phyloP scores from a whole-genome alignment of 2,113 vertebrate species.

The Megaceryle torquata region DNA sequence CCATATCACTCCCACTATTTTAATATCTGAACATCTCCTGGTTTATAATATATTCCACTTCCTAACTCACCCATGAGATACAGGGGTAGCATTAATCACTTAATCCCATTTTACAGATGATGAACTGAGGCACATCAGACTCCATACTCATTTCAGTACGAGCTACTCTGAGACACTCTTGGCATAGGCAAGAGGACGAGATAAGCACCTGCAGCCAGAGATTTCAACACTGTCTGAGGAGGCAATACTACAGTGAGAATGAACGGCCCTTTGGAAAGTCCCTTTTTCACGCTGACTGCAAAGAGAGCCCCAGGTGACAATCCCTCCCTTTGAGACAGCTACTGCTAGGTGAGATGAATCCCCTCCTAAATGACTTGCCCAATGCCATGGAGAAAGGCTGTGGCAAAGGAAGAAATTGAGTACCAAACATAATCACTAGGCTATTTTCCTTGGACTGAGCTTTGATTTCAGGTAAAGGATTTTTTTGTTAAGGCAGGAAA shows the following conservation, averaged over 20 bases:
- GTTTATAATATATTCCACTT: slow-evolving; percentile 49
- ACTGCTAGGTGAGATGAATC: background rate
- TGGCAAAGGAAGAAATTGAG: background rate
- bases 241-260: background rate
- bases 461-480: slow-evolving; percentile 22
- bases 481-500: background rate
- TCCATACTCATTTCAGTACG: slow-evolving; percentile 22
- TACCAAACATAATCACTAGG: background rate
- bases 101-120: slow-evolving; percentile 68
- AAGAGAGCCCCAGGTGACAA: background rate
- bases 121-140: slow-evolving; percentile 40
- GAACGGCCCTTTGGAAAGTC: background rate
- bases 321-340: background rate
- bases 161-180: slow-evolving; percentile 25
- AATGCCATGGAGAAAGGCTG: background rate
- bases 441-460: background rate
- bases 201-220: slow-evolving; percentile 57
- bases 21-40: slow-evolving; percentile 51
- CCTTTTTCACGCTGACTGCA: background rate
- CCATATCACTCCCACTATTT: slow-evolving; percentile 58
- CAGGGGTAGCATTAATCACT: slow-evolving; percentile 57
- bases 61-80: slow-evolving; percentile 36
- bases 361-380: background rate
- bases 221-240: slow-evolving; percentile 19
- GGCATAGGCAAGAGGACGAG: slow-evolving; percentile 14